Conservation (phyloP, 2,888 invertebrate species). For the Epistrophe eligans region DNA sequence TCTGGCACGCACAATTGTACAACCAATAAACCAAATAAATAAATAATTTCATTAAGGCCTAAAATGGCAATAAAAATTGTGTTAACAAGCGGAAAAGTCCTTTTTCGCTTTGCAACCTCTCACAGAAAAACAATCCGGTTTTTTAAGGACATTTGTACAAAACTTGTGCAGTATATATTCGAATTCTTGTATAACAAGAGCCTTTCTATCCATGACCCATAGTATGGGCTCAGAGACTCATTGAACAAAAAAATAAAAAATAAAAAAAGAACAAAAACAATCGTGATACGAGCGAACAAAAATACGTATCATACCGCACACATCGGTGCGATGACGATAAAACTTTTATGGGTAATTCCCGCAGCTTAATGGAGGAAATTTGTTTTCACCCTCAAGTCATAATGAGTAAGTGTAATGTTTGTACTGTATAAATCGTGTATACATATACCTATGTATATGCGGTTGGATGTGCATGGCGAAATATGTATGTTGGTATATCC, state of each 20-base stretch:
- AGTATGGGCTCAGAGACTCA: slow-evolving; percentile 41
- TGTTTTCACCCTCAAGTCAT: slow-evolving; percentile 75
- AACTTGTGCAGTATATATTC: slow-evolving; percentile 15
- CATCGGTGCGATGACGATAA: slow-evolving; percentile 75
- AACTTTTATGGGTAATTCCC: slow-evolving; percentile 76
- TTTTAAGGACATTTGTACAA: slow-evolving; percentile 57
- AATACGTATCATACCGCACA: slow-evolving; percentile 61
- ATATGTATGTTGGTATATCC: slow-evolving; percentile 23
- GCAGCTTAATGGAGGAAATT: slow-evolving; percentile 75
- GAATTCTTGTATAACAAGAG: slow-evolving; percentile 37
- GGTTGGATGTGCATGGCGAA: slow-evolving; percentile 50
- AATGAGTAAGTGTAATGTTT: slow-evolving; percentile 73
- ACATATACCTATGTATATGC: too few relatives aligned
- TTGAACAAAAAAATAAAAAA: slow-evolving; percentile 57
- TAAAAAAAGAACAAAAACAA: slow-evolving; percentile 27
- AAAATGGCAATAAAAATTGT: slow-evolving; percentile 73
- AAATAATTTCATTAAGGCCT: slow-evolving; percentile 75
- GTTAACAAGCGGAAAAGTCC: slow-evolving; percentile 76
- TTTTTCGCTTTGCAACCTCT: slow-evolving; percentile 61
- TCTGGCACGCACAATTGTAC: slow-evolving; percentile 6
- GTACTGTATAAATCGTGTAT: not conserved
- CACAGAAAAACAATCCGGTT: slow-evolving; percentile 41
- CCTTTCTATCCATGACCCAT: slow-evolving; percentile 48
- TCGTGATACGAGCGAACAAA: slow-evolving; percentile 19
- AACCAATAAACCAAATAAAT: slow-evolving; percentile 70